Percentiles rank a stretch among this genome's conserved stretches.
Conservation (phyloP, 2,888 invertebrate genomes). For the Pomacea canaliculata region DNA sequence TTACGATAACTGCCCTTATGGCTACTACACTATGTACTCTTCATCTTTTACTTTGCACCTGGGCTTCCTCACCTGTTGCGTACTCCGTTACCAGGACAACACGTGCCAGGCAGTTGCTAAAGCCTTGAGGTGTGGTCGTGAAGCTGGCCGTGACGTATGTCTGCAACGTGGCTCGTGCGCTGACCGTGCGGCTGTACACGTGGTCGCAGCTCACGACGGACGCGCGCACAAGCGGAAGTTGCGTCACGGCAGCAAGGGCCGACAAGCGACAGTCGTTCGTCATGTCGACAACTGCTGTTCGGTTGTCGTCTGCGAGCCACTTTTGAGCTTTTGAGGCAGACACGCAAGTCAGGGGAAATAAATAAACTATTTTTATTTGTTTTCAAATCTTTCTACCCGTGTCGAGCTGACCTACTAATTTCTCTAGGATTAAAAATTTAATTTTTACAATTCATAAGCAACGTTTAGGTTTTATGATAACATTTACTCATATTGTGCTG, state of each 20-base stretch:
- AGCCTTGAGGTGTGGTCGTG: neutral
- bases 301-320: conserved; percentile 12
- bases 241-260: conserved; percentile 6
- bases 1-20: too few relatives aligned
- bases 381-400: too few relatives aligned
- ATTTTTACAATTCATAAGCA: too few relatives aligned
- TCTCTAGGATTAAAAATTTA: too few relatives aligned
- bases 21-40: too few relatives aligned
- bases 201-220: conserved; percentile 13
- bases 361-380: too few relatives aligned
- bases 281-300: conserved; percentile 11
- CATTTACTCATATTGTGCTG: too few relatives aligned
- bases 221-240: conserved; percentile 7
- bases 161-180: conserved; percentile 3
- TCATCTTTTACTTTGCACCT: too few relatives aligned
- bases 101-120: conserved; percentile 14
- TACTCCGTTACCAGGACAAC: conserved; percentile 16
- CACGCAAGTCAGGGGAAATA: too few relatives aligned
- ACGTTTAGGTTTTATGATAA: too few relatives aligned
- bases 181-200: neutral
- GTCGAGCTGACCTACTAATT: too few relatives aligned
- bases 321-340: neutral
- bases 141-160: conserved; percentile 7
- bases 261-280: conserved; percentile 17
- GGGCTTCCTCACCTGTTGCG: conserved; percentile 2